These are phyloP conservation scores for Nannoperca obscura DNA, from an alignment of 2,797 vertebrate species.

Conservation along the genomic window DNA sequence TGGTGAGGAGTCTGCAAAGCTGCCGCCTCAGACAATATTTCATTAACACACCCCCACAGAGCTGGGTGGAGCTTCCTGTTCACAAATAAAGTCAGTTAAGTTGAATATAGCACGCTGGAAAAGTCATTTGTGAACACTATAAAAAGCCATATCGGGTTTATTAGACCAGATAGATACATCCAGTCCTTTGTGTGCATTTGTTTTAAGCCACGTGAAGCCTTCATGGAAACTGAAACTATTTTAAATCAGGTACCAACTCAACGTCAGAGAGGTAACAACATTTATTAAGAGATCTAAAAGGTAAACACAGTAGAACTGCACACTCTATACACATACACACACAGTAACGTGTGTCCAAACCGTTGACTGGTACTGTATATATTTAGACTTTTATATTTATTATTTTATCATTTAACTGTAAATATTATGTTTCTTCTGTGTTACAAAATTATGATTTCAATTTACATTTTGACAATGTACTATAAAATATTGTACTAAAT, in stretches of 20 bases:
- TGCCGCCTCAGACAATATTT: slow-evolving; percentile 27
- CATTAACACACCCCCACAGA: slow-evolving; percentile 41
- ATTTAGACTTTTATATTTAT: too few relatives aligned
- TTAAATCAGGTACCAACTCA: not conserved
- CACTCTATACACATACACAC: not conserved
- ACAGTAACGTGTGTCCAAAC: too few relatives aligned
- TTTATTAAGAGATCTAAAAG: not conserved
- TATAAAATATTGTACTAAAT: too few relatives aligned
- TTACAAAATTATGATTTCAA: too few relatives aligned
- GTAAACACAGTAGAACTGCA: not conserved
- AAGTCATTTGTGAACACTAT: slow-evolving; percentile 40
- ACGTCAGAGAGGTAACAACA: not conserved
- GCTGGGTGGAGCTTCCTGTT: slow-evolving; percentile 35
- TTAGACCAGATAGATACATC: not conserved
- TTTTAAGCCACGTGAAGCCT: slow-evolving; percentile 2
- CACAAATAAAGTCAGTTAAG: slow-evolving; percentile 38
- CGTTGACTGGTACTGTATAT: too few relatives aligned
- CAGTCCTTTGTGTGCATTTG: not conserved
- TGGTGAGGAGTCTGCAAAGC: slow-evolving; percentile 9
- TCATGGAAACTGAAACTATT: not conserved
- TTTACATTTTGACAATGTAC: too few relatives aligned
- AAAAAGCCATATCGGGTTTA: slow-evolving; percentile 30
- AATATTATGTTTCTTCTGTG: too few relatives aligned
- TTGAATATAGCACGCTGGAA: slow-evolving; percentile 39
- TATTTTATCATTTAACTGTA: too few relatives aligned